These are phyloP conservation scores for Hippocampus guttulatus DNA, from an alignment of 2,113 vertebrate genomes.

Conservation along the genomic window DNA sequence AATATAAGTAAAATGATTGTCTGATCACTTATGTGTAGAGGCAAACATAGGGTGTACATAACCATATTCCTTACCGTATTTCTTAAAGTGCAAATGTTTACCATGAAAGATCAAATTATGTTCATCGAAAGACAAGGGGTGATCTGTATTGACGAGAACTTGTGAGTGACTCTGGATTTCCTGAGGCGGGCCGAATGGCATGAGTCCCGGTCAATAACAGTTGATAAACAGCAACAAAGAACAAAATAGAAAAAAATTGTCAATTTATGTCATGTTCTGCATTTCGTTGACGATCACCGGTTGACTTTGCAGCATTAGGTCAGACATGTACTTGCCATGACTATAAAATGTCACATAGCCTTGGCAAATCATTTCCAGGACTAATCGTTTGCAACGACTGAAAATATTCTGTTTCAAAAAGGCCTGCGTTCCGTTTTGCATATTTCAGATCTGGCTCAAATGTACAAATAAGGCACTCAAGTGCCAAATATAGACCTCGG, in stretches of 20 bases:
- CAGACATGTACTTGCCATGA: conserved; percentile 27
- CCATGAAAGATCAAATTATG: neutral
- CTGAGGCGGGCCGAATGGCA: conserved; percentile 12
- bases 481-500: conserved; percentile 27
- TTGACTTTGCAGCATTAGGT: conserved; percentile 27
- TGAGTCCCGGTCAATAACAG: conserved; percentile 19
- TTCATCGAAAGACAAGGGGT: conserved; percentile 4
- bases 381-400: conserved; percentile 11
- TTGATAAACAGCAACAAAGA: conserved; percentile 22
- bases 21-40: neutral
- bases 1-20: neutral
- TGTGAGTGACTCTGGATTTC: conserved; percentile 10
- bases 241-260: conserved; percentile 17
- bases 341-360: conserved; percentile 27
- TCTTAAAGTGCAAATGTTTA: conserved; percentile 49
- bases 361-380: conserved; percentile 36
- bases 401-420: conserved; percentile 5
- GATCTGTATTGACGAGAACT: neutral
- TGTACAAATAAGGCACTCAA: conserved; percentile 42
- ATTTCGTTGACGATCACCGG: conserved; percentile 2
- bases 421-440: conserved; percentile 4
- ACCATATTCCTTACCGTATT: conserved; percentile 23
- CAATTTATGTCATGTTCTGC: conserved; percentile 28
- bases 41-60: neutral
- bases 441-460: conserved; percentile 17